These are phyloP conservation scores for Phylloscopus whistleri DNA, from an alignment of 2,113 vertebrate genomes.

Conservation along the genomic window DNA sequence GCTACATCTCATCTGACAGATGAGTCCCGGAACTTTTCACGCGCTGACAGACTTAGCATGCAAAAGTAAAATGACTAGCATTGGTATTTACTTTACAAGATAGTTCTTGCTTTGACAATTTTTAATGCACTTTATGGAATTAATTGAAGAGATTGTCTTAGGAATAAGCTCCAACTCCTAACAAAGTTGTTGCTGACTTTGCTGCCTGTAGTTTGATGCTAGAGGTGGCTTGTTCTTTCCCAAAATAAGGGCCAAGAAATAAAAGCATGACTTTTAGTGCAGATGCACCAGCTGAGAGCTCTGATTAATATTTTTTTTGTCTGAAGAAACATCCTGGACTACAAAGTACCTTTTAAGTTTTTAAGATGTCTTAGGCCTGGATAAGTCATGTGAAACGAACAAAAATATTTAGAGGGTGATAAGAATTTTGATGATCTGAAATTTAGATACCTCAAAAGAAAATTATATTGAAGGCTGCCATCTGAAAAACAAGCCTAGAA, in stretches of 20 bases:
- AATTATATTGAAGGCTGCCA: background rate
- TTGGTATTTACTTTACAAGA: background rate
- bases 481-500: background rate
- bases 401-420: background rate
- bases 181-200: background rate
- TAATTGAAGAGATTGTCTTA: background rate
- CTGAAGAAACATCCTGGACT: background rate
- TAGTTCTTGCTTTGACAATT: background rate
- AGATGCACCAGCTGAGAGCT: background rate
- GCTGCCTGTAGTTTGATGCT: background rate
- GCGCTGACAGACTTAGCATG: background rate
- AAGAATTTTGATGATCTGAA: background rate
- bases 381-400: background rate
- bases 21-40: background rate
- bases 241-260: background rate
- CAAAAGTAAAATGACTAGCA: background rate
- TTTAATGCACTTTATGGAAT: background rate
- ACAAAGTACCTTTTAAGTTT: background rate
- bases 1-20: background rate
- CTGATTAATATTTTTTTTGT: background rate
- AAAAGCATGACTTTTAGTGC: background rate
- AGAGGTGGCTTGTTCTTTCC: background rate
- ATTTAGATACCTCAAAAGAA: background rate
- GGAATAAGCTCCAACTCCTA: background rate
- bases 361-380: background rate